phyloP scores from a whole-genome alignment of 2,797 vertebrate species.

The Catamblyrhynchus diadema region DNA sequence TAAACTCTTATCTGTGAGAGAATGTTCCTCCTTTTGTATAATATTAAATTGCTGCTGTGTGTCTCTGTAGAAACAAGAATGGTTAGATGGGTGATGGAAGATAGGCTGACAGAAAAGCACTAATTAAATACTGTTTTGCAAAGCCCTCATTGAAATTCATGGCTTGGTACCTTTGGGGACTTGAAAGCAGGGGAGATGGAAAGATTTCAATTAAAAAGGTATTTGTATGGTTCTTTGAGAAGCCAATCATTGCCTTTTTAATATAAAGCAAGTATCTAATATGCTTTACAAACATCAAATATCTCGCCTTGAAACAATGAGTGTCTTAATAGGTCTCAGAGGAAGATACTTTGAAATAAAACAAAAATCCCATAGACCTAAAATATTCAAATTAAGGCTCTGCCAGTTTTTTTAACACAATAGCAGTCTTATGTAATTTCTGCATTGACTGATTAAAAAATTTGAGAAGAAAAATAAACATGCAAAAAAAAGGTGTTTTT shows the following conservation, averaged over 20 bases:
- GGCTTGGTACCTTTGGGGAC: constrained; percentile 80
- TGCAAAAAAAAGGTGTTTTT: not conserved
- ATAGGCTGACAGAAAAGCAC: constrained; percentile 22
- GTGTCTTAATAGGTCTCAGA: not conserved
- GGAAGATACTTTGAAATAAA: not conserved
- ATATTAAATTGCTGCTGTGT: not conserved
- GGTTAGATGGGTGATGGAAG: constrained; percentile 25
- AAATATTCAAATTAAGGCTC: not conserved
- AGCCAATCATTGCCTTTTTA: constrained; percentile 27
- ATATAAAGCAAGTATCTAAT: constrained; percentile 34
- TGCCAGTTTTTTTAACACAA: not conserved
- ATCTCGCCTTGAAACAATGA: constrained; percentile 6
- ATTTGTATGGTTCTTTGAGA: constrained; percentile 72
- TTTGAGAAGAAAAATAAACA: not conserved
- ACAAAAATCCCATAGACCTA: not conserved
- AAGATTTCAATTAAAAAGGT: constrained; percentile 85
- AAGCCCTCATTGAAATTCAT: constrained; percentile 85
- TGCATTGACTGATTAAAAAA: not conserved
- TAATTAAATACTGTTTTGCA: constrained; percentile 68
- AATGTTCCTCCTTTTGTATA: constrained; percentile 1
- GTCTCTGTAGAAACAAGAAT: constrained; percentile 23
- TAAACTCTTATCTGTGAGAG: constrained; percentile 9
- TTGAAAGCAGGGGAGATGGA: constrained; percentile 65
- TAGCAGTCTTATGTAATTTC: not conserved
- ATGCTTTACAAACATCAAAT: not conserved